These are phyloP conservation scores for Sinohyriopsis cumingii DNA, from an alignment of 2,888 invertebrate genomes.

Conservation along the genomic window DNA sequence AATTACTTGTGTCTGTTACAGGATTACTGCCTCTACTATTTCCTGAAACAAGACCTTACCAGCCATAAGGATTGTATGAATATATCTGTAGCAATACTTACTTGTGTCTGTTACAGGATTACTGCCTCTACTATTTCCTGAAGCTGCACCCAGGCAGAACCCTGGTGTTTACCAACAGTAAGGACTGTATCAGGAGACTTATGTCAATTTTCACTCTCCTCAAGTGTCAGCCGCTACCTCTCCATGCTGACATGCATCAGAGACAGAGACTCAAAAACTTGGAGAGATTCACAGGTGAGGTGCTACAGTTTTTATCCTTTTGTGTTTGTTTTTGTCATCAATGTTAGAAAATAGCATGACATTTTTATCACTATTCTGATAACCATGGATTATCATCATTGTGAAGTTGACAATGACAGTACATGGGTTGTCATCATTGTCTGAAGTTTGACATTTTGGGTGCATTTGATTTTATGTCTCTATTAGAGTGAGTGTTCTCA, in stretches of 20 bases:
- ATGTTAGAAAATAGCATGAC: not conserved
- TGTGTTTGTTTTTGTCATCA: not conserved
- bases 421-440: too few relatives aligned
- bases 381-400: too few relatives aligned
- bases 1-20: constrained; percentile 69
- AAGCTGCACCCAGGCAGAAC: constrained; percentile 93
- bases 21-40: constrained; percentile 92
- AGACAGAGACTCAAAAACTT: constrained; percentile 93
- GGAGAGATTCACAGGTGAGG: constrained; percentile 79
- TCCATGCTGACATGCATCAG: constrained; percentile 87
- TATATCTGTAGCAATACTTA: too few relatives aligned
- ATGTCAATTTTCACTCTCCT: constrained; percentile 73
- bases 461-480: too few relatives aligned
- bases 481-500: too few relatives aligned
- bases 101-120: constrained; percentile 78
- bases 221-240: constrained; percentile 73
- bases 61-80: not conserved
- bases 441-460: too few relatives aligned
- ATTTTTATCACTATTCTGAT: too few relatives aligned
- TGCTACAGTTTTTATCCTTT: not conserved
- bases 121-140: constrained; percentile 88
- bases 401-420: too few relatives aligned
- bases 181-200: constrained; percentile 90
- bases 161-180: constrained; percentile 86
- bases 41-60: constrained; percentile 78